Conservation (phyloP, 2,113 vertebrate genomes). For the Microcebus griseorufus region DNA sequence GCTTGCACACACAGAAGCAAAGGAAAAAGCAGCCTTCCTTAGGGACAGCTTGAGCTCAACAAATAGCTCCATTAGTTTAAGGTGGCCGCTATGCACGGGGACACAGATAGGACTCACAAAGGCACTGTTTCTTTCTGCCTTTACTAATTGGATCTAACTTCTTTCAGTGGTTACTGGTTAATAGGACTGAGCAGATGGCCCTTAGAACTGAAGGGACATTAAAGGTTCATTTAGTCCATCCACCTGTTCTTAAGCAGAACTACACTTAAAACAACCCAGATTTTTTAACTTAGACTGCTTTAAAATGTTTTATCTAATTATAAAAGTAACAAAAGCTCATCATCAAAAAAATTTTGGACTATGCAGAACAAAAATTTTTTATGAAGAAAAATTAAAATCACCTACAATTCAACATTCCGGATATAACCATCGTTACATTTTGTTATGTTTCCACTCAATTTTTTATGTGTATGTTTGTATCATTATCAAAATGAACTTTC, state of each 20-base stretch:
- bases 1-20: constrained; percentile 31
- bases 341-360: background rate
- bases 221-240: background rate
- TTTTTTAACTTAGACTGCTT: background rate
- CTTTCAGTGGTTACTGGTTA: background rate
- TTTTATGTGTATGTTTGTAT: background rate
- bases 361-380: background rate
- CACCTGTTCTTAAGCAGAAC: background rate
- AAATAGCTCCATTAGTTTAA: constrained; percentile 38
- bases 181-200: constrained; percentile 28
- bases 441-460: background rate
- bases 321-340: background rate
- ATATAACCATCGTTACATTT: background rate
- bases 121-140: background rate
- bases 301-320: background rate
- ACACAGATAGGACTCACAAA: background rate
- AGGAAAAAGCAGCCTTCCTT: constrained; percentile 19
- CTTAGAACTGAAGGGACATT: background rate
- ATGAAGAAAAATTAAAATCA: constrained; percentile 15
- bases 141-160: constrained; percentile 30
- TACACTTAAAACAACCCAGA: background rate
- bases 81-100: background rate
- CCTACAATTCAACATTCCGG: background rate
- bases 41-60: constrained; percentile 19
- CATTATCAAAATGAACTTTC: background rate